Percentiles rank a stretch among this genome's conserved stretches.
Evolutionary conservation across 2,797 vertebrate species (phyloP).

Genomic region (Rhabdophis nuchalis): DNA sequence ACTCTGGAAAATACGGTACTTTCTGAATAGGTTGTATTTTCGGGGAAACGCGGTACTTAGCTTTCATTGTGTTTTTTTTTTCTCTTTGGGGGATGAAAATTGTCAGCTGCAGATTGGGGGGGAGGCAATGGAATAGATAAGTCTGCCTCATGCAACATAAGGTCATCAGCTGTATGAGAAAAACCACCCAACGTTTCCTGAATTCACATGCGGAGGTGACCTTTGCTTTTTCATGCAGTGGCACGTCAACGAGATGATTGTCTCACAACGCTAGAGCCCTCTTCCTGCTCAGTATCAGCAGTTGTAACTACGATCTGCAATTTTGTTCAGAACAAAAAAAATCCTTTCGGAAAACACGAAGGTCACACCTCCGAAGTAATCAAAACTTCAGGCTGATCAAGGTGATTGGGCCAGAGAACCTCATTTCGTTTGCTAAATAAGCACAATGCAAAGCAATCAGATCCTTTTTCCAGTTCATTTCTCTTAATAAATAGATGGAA

Average conservation of each 20-base stretch:
- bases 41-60: background rate
- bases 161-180: background rate
- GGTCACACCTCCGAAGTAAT: constrained; percentile 26
- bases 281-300: constrained; percentile 18
- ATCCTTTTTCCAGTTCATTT: constrained; percentile 39
- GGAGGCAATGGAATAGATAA: background rate
- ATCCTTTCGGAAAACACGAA: background rate
- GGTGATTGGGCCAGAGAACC: constrained; percentile 7
- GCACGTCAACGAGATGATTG: constrained; percentile 38
- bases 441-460: constrained; percentile 21
- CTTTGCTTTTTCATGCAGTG: constrained; percentile 38
- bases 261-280: constrained; percentile 26
- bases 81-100: background rate
- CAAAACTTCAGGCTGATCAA: constrained; percentile 30
- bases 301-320: constrained; percentile 18
- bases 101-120: background rate
- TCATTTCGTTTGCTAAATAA: constrained; percentile 36
- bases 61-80: background rate
- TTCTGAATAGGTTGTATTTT: no score
- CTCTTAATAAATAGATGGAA: constrained; percentile 25
- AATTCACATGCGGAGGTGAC: constrained; percentile 45
- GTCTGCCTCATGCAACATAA: background rate
- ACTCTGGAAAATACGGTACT: no score
- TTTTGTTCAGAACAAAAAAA: constrained; percentile 18
- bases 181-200: background rate